These are phyloP conservation scores for Drosophila cyrtoloma DNA, from an alignment of 2,888 invertebrate genomes.

Conservation along the genomic window DNA sequence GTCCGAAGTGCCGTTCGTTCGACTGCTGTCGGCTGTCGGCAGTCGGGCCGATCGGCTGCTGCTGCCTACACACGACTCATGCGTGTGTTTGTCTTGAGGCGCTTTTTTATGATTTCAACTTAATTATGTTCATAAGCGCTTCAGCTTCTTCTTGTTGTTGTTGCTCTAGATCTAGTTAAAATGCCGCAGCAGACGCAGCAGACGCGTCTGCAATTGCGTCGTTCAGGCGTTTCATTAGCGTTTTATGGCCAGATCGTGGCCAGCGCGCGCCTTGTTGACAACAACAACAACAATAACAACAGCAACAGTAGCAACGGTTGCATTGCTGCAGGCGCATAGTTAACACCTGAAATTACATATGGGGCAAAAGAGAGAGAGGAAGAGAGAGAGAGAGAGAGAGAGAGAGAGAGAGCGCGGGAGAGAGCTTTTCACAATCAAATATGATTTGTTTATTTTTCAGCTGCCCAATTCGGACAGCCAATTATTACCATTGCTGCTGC, in stretches of 20 bases:
- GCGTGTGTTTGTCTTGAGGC: slow-evolving; percentile 64
- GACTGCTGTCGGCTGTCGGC: slow-evolving; percentile 6
- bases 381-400: neutral
- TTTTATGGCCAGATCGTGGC: slow-evolving; percentile 61
- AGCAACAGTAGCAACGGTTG: slow-evolving; percentile 18
- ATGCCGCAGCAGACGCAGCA: slow-evolving; percentile 52
- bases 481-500: slow-evolving; percentile 47
- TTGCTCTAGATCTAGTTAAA: slow-evolving; percentile 65
- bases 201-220: slow-evolving; percentile 53
- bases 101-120: slow-evolving; percentile 78
- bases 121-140: slow-evolving; percentile 76
- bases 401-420: neutral
- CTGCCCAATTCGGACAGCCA: slow-evolving; percentile 52
- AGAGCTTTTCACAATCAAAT: slow-evolving; percentile 29
- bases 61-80: slow-evolving; percentile 60
- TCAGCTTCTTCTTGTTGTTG: slow-evolving; percentile 37
- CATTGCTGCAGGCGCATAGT: slow-evolving; percentile 60
- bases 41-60: slow-evolving; percentile 7
- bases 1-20: slow-evolving; percentile 48
- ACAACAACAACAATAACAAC: slow-evolving; percentile 10
- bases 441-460: slow-evolving; percentile 33
- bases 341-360: slow-evolving; percentile 63
- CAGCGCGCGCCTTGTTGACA: slow-evolving; percentile 45
- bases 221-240: slow-evolving; percentile 55
- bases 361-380: neutral